Percentiles rank a stretch among this genome's conserved stretches.
These are phyloP conservation scores for Molorchus minor DNA, from an alignment of 2,888 invertebrate genomes.

Conservation along the genomic window DNA sequence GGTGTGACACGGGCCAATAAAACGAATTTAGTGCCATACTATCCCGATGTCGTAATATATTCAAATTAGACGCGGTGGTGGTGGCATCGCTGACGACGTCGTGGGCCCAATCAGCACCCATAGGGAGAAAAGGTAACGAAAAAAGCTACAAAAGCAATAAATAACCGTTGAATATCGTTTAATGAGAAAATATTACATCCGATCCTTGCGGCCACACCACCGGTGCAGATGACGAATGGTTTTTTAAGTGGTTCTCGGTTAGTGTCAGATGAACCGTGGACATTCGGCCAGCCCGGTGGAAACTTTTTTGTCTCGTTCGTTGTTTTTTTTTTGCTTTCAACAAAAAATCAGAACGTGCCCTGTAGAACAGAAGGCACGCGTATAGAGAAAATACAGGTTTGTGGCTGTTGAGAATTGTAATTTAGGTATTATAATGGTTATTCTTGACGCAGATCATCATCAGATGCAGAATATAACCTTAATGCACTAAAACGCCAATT, in stretches of 20 bases:
- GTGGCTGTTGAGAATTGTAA: no score
- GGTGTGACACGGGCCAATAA: conserved; percentile 37
- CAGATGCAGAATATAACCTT: no score
- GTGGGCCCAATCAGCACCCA: conserved; percentile 35
- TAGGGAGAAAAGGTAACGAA: conserved; percentile 32
- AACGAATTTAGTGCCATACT: conserved; percentile 55
- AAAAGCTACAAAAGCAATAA: conserved; percentile 45
- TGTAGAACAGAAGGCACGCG: no score
- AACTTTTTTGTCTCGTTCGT: no score
- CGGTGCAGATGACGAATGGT: conserved; percentile 49
- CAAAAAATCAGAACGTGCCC: no score
- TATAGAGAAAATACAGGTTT: no score
- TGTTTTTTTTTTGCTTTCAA: no score
- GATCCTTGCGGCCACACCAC: conserved; percentile 11
- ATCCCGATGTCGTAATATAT: conserved; percentile 59
- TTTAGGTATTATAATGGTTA: no score
- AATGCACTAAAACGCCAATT: no score
- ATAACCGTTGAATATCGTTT: conserved; percentile 56
- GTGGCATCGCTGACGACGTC: conserved; percentile 10
- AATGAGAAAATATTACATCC: conserved; percentile 59
- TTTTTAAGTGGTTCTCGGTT: conserved; percentile 46
- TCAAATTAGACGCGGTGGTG: conserved; percentile 55
- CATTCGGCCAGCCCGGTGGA: no score
- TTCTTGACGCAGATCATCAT: no score
- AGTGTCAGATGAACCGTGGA: conserved; percentile 16